Evolutionary conservation across 2,888 invertebrate genomes (phyloP), one percentile per base, ranked within the genome.

Genomic region (Alviniconcha strummeri): DNA sequence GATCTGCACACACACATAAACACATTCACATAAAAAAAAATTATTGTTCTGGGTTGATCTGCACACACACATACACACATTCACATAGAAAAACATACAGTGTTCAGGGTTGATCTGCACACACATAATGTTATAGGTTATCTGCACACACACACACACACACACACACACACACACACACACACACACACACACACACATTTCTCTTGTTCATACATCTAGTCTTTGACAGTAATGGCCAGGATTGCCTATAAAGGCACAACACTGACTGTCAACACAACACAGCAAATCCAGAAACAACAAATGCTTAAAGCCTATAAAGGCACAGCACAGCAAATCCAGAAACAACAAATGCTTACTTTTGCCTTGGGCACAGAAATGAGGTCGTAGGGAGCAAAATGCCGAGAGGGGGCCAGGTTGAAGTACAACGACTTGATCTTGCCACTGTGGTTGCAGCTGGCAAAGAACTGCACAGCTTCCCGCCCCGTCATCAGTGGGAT

Each of bases 391-490:
- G 93, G 93, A 56, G 87, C 81, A 88, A 89, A 93, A 82, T 91
- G 90, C 81, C 89, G 87, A 54, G 88, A 90, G 11, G 90, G 89
- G 0, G 91, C 88, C 69, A 88, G 85, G 86, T 93, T 93, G 84
- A 93, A 91, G 87, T 91, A 92, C 81, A 93, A 86, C 19, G 91
- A 92, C 87, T 92, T 90, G 78, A 93, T 92, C 83, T 92, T 89
- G n/a, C 93, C 93, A 9, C 89, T 88, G 85, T 93, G 93, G 83
- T 92, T 90, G 85, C 90, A 90, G 67, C 90, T 89, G 36, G 90
- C 90, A 87, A 93, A 93, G 85, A 91, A 92, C 81, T 90, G 90
- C 52, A 93, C 92, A 9, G 93, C 93, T 71, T 93, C 92, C 84
- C 93, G 85, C 4, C 93, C 93, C 57, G 87, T 91, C 91, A 93